Base-by-base conservation (phyloP, 35 echinoderm and acorn worm species). In the Patiria miniata region DNA sequence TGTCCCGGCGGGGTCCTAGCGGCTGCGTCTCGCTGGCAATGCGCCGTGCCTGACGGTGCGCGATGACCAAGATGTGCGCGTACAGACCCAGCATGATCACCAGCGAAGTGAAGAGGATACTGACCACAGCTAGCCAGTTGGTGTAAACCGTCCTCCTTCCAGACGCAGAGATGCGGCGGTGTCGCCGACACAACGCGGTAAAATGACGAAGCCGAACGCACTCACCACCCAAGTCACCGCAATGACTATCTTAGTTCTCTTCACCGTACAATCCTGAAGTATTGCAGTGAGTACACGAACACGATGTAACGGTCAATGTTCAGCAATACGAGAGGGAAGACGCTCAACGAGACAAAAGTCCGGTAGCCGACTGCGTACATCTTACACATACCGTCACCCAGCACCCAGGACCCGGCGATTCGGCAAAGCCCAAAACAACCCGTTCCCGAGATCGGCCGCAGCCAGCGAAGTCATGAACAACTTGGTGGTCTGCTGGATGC, bases 251-350 rank as follows among this genome's bases (percentile, higher is more conserved):
- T 28, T 28, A 9, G 60, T 9, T n/a, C 60, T 12, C 60, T 23
- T 23, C 16, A 68, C 60, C 1, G 60, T 68, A 68, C 60, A 9
- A 68, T 7, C n/a, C 60, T 68, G 5, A 68, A 68, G 60, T 68
- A 68, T 68, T 23, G 21, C 60, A 68, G 60, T 23, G 60, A 68
- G 60, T 28, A 68, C 21, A n/a, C n/a, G 21, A 68, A 19, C 14
- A n/a, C 60, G 60, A 68, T n/a, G 60, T 68, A 68, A n/a, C 60
- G 60, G 30, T 68, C 60, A 16, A 68, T 9, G 21, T n/a, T 68
- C 30, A 68, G 15, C 19, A 68, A 8, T 8, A 68, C n/a, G 8
- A 68, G 30, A n/a, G 60, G 8, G 3, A 68, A 68, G 16, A 68
- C 60, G 22, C 60, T 68, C n/a, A 32, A 28, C 14, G 21, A 68